Percentiles rank a stretch among this genome's conserved stretches.
Evolutionary conservation across 1,140 invertebrate genomes (phyloP).

Genomic region (Achroia grisella): DNA sequence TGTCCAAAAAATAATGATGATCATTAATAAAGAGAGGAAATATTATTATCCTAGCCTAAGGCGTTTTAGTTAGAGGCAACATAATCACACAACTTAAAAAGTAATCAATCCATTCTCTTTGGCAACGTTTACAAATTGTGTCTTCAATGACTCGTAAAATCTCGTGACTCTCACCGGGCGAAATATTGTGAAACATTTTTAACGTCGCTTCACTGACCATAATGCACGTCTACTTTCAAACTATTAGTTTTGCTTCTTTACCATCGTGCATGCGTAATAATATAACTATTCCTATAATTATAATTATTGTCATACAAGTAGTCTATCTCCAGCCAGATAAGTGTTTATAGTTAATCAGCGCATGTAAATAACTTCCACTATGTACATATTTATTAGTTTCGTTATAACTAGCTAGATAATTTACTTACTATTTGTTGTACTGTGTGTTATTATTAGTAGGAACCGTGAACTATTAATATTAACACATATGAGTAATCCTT

Average conservation of each 20-base stretch:
- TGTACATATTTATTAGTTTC: too few relatives aligned
- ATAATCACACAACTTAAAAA: slow-evolving; percentile 68
- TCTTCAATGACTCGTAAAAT: slow-evolving; percentile 69
- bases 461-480: too few relatives aligned
- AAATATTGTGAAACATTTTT: slow-evolving; percentile 47
- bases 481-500: too few relatives aligned
- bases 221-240: slow-evolving; percentile 37
- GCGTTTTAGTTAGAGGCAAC: slow-evolving; percentile 39
- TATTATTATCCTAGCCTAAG: slow-evolving; percentile 36
- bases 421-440: too few relatives aligned
- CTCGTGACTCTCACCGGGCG: slow-evolving; percentile 42
- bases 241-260: background rate
- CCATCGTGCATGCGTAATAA: too few relatives aligned
- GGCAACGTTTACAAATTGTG: slow-evolving; percentile 59
- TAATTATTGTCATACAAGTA: too few relatives aligned
- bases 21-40: slow-evolving; percentile 45
- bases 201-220: slow-evolving; percentile 13
- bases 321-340: too few relatives aligned
- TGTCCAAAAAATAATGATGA: slow-evolving; percentile 37
- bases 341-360: too few relatives aligned
- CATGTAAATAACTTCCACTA: too few relatives aligned
- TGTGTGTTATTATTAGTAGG: too few relatives aligned
- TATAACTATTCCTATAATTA: too few relatives aligned
- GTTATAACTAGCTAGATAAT: too few relatives aligned
- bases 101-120: slow-evolving; percentile 69